Evolutionary conservation across 1,140 invertebrate genomes (phyloP), one percentile per base, ranked within the genome.

Genomic region (Drosophila parvula): DNA sequence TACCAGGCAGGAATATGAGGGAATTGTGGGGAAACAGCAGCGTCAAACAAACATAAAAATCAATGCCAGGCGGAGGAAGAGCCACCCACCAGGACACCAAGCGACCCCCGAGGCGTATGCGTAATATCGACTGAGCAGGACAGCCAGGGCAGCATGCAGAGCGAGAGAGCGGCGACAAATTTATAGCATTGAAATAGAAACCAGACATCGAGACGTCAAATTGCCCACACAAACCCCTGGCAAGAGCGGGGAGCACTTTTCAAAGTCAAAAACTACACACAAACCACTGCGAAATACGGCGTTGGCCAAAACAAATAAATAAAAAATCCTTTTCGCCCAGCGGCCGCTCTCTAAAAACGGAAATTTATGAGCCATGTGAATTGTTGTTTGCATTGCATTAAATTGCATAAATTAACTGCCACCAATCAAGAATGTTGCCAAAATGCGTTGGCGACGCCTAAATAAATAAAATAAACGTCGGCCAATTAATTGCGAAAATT

Each of bases 151-250:
- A 27, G 22, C 16, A 55, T 28, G 55, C 12, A 69, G 36, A 41
- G 41, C 18, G 51, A 30, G 51, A 63, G 47, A 57, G 48, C 68
- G 76, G 79, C 83, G 83, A 86, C 83, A 83, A 88, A 88, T 88
- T 89, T 89, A 88, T 88, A 70, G 84, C 73, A 83, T 78, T 89
- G 83, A 88, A 83, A 88, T 78, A 83, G 63, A 89, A 89, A 80
- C 68, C 83, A 88, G 83, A 88, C 83, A 89, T 78, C 73, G 84
- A 83, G 83, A 83, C 83, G 83, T 88, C 83, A 88, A 74, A 82
- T 63, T 57, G 57, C 69, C 51, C 43, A 63, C 50, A 62, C 27
- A 69, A 44, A 18, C 16, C 32, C 50, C 27, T 27, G 18, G 18
- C n/a, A 18, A 36, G 50, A n/a, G 9, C n/a, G 48, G n/a, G 22